Evolutionary conservation across 1,140 invertebrate species (phyloP), one percentile per base, ranked within the genome.

Genomic region (Diorhabda elongata): DNA sequence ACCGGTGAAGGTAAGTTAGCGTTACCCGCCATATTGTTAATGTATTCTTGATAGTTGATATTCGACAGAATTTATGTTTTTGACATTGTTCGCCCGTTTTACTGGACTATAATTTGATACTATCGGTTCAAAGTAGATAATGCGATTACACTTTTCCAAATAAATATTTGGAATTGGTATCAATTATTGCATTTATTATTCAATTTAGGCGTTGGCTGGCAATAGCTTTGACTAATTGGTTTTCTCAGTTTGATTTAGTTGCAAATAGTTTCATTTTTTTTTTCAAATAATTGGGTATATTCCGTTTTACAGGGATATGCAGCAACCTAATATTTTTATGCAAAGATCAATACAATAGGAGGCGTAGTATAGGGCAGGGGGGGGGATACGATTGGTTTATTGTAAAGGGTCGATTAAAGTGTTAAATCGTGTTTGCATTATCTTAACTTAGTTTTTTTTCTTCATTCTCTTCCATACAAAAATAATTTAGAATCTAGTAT

Each of bases 1-100:
- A 75, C 85, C 85, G 81, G 85, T 86, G 77, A 86, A 86, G 85
- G 86, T 87, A 85, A 85, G 84, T 79, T 69, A 74, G 75, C 75
- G 71, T 78, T 77, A 73, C 75, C 77, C 82, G 83, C 82, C 83
- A 84, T 82, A 42, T 81, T 81, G 60, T 69, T 67, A 64, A 59
- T 61, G 11, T 45, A 47, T 68, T 66, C 74, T 72, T 69, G 66
- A 72, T 56, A 69, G 45, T 73, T 75, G 72, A 75, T 73, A 73
- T 77, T 77, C 73, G 74, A 76, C 76, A 77, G 71, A 64, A 65
- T 66, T 64, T 71, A 62, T 66, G 60, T 64, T 75, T 75, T 72
- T 70, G 73, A 71, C 72, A 73, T 75, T 71, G 47, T 75, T 69
- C 72, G 63, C 65, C 52, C 64, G 68, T 65, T 73, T 73, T 73